Evolutionary conservation across 2,888 invertebrate species (phyloP).

Genomic region (Bombylius discolor): DNA sequence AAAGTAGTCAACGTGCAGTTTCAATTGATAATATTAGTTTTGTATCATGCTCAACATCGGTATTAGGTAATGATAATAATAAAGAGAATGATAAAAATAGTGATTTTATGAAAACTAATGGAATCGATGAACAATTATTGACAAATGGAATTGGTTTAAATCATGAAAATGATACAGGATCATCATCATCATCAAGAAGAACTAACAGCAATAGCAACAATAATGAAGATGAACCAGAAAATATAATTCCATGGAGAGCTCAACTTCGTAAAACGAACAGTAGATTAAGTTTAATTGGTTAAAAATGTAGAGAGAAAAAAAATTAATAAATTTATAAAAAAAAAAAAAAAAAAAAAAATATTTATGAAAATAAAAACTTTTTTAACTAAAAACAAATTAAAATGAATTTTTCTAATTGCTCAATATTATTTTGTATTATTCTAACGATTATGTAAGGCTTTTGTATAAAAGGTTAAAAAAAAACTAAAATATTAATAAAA

Average conservation of each 20-base stretch:
- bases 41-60: slow-evolving; percentile 26
- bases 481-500: no score
- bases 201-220: slow-evolving; percentile 22
- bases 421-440: no score
- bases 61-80: slow-evolving; percentile 20
- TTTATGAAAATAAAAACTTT: no score
- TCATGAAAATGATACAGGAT: slow-evolving; percentile 15
- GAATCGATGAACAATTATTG: neutral
- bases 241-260: slow-evolving; percentile 81
- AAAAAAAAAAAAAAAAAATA: neutral
- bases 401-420: no score
- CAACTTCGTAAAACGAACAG: slow-evolving; percentile 82
- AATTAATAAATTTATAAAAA: neutral
- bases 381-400: no score
- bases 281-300: slow-evolving; percentile 69
- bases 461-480: no score
- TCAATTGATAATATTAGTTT: slow-evolving; percentile 50
- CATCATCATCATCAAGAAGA: slow-evolving; percentile 16
- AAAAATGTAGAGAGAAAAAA: slow-evolving; percentile 4
- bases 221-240: slow-evolving; percentile 46
- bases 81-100: slow-evolving; percentile 15
- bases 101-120: neutral
- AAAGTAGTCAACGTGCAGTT: slow-evolving; percentile 40
- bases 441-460: no score
- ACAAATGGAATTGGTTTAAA: slow-evolving; percentile 6